phyloP scores from a whole-genome alignment of 2,888 invertebrate genomes.

The Pelosia muscerda region DNA sequence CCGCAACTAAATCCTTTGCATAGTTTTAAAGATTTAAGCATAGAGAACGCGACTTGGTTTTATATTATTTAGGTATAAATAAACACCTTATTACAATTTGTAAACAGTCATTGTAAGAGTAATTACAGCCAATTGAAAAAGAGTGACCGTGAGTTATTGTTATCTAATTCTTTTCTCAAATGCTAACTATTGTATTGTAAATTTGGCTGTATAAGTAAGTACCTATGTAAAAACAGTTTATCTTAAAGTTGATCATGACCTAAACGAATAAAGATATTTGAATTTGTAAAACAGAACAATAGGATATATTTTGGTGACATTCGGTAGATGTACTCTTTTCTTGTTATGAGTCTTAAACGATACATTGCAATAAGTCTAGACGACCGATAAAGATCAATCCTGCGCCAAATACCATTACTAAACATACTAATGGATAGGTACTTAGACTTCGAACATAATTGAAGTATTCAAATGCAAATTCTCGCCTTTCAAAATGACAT shows the following conservation, averaged over 20 bases:
- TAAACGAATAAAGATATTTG: not conserved
- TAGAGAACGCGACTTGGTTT: too few relatives aligned
- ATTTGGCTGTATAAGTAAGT: not conserved
- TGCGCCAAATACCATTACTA: not conserved
- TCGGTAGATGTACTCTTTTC: not conserved
- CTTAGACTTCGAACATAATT: not conserved
- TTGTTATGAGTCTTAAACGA: not conserved
- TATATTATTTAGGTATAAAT: too few relatives aligned
- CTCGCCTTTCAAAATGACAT: not conserved
- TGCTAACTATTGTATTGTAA: not conserved
- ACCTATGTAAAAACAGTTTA: not conserved
- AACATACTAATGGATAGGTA: not conserved
- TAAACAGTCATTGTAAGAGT: not conserved
- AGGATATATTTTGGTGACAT: not conserved
- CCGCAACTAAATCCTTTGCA: too few relatives aligned
- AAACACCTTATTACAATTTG: not conserved
- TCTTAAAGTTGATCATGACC: not conserved
- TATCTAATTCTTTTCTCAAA: not conserved
- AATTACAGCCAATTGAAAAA: not conserved
- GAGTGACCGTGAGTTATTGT: not conserved
- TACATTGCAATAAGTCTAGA: conserved; percentile 10
- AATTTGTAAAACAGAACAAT: not conserved
- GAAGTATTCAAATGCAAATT: not conserved
- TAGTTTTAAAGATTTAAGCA: too few relatives aligned
- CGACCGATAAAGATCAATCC: not conserved